Base-by-base conservation (phyloP, 2,113 vertebrate species). In the Spheniscus mendiculus region DNA sequence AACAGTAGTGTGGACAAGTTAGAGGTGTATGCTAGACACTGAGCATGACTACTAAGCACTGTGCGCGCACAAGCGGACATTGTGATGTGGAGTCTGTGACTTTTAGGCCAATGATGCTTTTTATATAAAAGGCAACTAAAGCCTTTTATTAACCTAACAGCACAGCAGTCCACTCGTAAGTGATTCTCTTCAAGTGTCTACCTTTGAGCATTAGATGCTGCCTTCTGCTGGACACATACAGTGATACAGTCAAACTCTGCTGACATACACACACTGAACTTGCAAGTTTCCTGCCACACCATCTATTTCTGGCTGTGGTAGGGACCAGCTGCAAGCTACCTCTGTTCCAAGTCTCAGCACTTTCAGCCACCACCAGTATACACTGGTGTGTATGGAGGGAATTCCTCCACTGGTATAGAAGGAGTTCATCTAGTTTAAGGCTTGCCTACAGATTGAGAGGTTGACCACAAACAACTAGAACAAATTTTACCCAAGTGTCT, bases 341-440 rank as follows among this genome's bases (percentile, higher is more conserved):
- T 29, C n/a, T 93, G 19, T 44, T 47, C 30, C 36, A 82, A 44
- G 34, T 45, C 36, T 72, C 49, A 32, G 11, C 5, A 5, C 19
- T 23, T 93, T 52, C 30, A 66, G 36, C 27, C 49, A 40, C 36
- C 36, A 83, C 21, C 22, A 40, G n/a, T 10, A 38, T 12, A 36
- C 2, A 0, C 11, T 34, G 34, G 3, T 38, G 17, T 3, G 5
- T 22, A 44, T 7, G 11, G 22, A 89, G 45, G 10, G 11, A 78
- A 89, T 56, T 95, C 19, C 23, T 83, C 26, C 58, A 16, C 26
- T 52, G 32, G 23, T 15, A 3, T 3, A 52, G 52, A 7, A 58
- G 29, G 27, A 53, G 22, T 40, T 92, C 4, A 49, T 45, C 67
- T 89, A 36, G 14, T 50, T 95, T 44, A 81, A 87, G 11, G 9